These are phyloP conservation scores for Hetaerina titia DNA, from an alignment of 2,888 invertebrate species.

Conservation along the genomic window DNA sequence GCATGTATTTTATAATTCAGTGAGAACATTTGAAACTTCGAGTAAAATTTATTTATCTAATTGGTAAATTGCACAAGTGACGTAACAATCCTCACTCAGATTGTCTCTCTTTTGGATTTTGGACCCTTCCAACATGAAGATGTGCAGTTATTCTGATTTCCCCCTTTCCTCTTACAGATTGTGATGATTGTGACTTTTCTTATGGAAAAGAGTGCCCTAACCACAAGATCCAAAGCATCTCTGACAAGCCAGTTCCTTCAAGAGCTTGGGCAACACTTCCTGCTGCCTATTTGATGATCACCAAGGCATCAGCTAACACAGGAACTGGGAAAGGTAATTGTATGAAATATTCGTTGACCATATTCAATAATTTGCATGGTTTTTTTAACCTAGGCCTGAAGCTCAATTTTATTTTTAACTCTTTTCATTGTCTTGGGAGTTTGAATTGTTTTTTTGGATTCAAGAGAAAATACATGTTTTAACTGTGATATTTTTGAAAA, in stretches of 20 bases:
- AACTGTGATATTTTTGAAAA: not conserved
- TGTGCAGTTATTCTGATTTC: not conserved
- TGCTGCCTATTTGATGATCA: slow-evolving; percentile 81
- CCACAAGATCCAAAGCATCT: slow-evolving; percentile 77
- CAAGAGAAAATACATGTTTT: not conserved
- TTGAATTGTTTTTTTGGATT: not conserved
- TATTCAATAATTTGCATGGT: not conserved
- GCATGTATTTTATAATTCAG: no score
- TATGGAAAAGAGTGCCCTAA: slow-evolving; percentile 57
- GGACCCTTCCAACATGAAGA: no score
- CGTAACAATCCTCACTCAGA: no score
- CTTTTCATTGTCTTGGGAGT: no score
- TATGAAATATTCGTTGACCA: not conserved
- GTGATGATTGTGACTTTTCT: slow-evolving; percentile 56
- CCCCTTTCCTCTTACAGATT: not conserved
- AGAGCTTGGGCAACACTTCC: slow-evolving; percentile 90
- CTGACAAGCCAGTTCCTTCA: slow-evolving; percentile 86
- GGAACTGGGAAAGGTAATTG: slow-evolving; percentile 39
- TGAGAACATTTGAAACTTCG: no score
- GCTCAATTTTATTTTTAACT: not conserved
- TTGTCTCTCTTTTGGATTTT: no score
- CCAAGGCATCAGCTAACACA: slow-evolving; percentile 75
- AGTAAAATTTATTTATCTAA: no score
- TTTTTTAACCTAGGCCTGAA: not conserved
- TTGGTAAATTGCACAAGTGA: no score